Evolutionary conservation across 2,797 vertebrate species (phyloP).

Genomic region (Jordanella pulchra): DNA sequence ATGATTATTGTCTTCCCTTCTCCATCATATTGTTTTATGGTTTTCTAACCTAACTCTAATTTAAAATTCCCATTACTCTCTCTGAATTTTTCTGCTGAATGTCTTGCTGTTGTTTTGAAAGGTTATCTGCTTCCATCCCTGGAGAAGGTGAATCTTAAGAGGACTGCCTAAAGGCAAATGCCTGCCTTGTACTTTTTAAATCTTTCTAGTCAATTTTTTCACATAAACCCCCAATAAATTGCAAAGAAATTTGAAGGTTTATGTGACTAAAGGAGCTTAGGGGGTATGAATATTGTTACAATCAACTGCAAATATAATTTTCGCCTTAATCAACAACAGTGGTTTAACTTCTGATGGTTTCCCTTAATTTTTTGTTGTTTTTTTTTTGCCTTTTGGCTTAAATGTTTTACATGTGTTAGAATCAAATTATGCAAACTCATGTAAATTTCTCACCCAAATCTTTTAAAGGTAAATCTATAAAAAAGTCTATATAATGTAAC

Average conservation of each 20-base stretch:
- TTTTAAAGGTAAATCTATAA: conserved; percentile 83
- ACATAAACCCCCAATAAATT: neutral
- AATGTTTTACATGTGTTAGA: conserved; percentile 68
- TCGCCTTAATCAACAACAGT: conserved; percentile 63
- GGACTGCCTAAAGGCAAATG: neutral
- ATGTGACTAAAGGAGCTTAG: too few relatives aligned
- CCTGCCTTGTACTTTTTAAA: neutral
- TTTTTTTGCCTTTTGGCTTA: conserved; percentile 65
- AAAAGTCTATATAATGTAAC: conserved; percentile 83
- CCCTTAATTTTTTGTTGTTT: conserved; percentile 62
- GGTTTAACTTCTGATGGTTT: conserved; percentile 38
- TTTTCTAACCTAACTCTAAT: too few relatives aligned
- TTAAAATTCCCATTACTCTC: too few relatives aligned
- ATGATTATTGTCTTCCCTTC: too few relatives aligned
- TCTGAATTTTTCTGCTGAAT: too few relatives aligned
- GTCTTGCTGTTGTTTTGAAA: too few relatives aligned
- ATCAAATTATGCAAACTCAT: conserved; percentile 92
- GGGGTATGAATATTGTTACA: neutral
- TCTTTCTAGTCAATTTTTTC: neutral
- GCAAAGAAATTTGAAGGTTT: neutral
- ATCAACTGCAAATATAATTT: conserved; percentile 42
- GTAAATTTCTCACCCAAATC: conserved; percentile 84
- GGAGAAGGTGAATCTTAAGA: neutral
- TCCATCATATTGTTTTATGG: too few relatives aligned
- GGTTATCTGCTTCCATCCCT: too few relatives aligned